phyloP scores from a whole-genome alignment of 1,140 invertebrate genomes.

The Pseudoatta argentina region DNA sequence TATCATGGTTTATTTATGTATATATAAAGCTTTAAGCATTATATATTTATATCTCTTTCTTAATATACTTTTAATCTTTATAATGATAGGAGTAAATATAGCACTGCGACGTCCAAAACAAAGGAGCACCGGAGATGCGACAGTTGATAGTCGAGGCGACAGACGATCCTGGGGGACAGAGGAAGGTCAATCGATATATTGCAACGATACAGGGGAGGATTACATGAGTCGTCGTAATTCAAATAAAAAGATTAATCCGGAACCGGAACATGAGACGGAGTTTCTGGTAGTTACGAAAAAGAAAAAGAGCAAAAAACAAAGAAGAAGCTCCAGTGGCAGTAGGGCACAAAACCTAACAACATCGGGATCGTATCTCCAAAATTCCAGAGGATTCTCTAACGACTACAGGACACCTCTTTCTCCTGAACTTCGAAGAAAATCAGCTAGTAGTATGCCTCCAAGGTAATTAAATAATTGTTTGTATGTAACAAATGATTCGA shows the following conservation, averaged over 20 bases:
- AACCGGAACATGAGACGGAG: conserved; percentile 86
- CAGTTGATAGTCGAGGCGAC: conserved; percentile 85
- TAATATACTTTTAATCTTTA: conserved; percentile 30
- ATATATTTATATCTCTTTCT: conserved; percentile 1
- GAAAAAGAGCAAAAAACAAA: conserved; percentile 90
- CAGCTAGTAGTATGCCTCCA: conserved; percentile 85
- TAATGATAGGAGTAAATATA: conserved; percentile 83
- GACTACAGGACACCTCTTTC: conserved; percentile 83
- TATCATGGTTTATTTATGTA: conserved; percentile 50
- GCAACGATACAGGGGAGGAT: conserved; percentile 84
- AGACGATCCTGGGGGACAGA: conserved; percentile 89
- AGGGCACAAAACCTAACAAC: conserved; percentile 83
- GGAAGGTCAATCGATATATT: conserved; percentile 87
- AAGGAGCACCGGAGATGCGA: conserved; percentile 81
- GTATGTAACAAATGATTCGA: conserved; percentile 2
- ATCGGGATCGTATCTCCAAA: conserved; percentile 82
- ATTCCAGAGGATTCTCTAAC: conserved; percentile 81
- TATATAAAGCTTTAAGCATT: too few relatives aligned
- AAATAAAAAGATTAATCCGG: conserved; percentile 82
- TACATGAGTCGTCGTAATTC: conserved; percentile 81
- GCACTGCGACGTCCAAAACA: conserved; percentile 83
- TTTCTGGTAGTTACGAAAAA: conserved; percentile 92
- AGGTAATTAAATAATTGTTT: conserved; percentile 76
- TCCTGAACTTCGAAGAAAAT: conserved; percentile 83
- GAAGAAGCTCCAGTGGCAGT: conserved; percentile 85